Conservation (phyloP, 2,797 vertebrate genomes). For the Lutjanus argentimaculatus region DNA sequence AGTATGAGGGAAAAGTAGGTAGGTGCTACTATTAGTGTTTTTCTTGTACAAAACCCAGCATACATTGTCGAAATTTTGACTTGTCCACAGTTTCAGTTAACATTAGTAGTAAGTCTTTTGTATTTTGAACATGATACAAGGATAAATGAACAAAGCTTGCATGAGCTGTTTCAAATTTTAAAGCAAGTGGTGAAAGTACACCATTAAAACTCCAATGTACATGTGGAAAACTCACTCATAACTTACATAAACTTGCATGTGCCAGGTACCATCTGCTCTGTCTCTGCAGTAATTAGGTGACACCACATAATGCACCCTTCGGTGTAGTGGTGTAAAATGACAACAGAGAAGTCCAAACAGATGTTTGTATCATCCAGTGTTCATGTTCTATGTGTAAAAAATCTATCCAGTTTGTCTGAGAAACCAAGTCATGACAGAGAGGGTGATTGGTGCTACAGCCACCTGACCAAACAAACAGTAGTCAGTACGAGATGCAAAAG, state of each 20-base stretch:
- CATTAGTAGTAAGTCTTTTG: neutral
- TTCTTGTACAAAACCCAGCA: neutral
- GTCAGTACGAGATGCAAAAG: neutral
- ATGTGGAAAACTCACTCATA: neutral
- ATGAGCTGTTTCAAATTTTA: neutral
- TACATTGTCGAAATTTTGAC: neutral
- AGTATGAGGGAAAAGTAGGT: neutral
- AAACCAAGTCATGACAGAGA: neutral
- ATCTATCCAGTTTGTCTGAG: neutral
- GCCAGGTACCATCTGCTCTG: neutral
- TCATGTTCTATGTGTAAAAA: neutral
- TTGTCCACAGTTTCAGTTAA: neutral
- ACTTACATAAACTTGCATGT: neutral
- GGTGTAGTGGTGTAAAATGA: neutral
- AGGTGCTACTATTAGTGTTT: neutral
- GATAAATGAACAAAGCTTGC: neutral
- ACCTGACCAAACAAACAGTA: neutral
- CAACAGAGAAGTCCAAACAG: slow-evolving; percentile 1
- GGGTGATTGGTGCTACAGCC: neutral
- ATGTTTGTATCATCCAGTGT: neutral
- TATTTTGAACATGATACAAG: neutral
- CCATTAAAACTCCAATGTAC: neutral
- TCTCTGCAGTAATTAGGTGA: slow-evolving; percentile 1
- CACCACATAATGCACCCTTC: neutral
- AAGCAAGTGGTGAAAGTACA: neutral